Evolutionary conservation across 2,888 invertebrate species (phyloP).

Genomic region (Lepetodrilus schrolli): DNA sequence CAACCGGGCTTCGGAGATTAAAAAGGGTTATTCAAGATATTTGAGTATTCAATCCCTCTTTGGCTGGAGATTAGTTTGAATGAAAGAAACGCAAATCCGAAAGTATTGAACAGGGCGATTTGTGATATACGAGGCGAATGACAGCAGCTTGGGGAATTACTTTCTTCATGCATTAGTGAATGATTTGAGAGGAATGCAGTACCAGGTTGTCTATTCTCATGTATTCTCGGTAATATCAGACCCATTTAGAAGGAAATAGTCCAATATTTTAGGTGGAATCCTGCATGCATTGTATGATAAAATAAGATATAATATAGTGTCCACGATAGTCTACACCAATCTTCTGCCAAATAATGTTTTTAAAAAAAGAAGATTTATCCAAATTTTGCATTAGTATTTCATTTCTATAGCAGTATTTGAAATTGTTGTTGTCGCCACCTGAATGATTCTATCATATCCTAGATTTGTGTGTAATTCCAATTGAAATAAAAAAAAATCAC

Average conservation of each 20-base stretch:
- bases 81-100: not conserved
- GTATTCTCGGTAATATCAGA: not conserved
- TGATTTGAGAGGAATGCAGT: constrained; percentile 15
- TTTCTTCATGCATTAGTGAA: constrained; percentile 24
- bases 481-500: too few relatives aligned
- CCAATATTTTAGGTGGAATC: not conserved
- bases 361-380: too few relatives aligned
- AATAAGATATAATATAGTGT: too few relatives aligned
- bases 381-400: too few relatives aligned
- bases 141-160: not conserved
- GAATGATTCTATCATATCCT: too few relatives aligned
- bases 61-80: not conserved
- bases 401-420: too few relatives aligned
- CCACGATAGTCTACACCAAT: too few relatives aligned
- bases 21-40: constrained; percentile 18
- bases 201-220: too few relatives aligned
- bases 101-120: constrained; percentile 20
- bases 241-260: constrained; percentile 4
- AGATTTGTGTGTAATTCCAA: too few relatives aligned
- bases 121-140: not conserved
- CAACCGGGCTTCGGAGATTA: constrained; percentile 6
- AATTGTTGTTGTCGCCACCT: too few relatives aligned
- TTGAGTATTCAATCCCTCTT: constrained; percentile 20
- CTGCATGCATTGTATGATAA: too few relatives aligned
- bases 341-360: too few relatives aligned